Base-by-base conservation (phyloP, 2,888 invertebrate genomes). In the Norana najaformis region DNA sequence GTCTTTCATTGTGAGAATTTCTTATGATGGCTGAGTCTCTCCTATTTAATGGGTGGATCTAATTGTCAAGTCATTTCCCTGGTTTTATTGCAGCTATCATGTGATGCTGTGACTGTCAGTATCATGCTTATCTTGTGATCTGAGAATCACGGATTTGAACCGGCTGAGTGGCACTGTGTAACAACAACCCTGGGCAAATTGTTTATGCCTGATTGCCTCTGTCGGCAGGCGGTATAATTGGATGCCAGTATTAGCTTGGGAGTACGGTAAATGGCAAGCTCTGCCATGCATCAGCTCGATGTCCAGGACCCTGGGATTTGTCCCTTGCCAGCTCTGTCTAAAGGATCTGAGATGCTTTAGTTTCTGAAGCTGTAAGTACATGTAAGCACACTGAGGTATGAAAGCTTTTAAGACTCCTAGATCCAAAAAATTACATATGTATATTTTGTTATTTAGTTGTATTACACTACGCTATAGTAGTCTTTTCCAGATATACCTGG, bases 131-230 rank as follows among this genome's bases (percentile, higher is more conserved):
- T n/a, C n/a, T 69, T 69, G 30, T 69, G n/a, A 69, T 69, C 14
- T 69, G 69, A 69, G 69, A 69, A 69, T n/a, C 69, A n/a, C n/a
- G 30, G n/a, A 69, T 69, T 69, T 69, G n/a, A 69, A n/a, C 69
- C 11, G n/a, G n/a, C 16, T 69, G n/a, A n/a, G 69, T 11, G 13
- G 69, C 69, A n/a, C 69, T n/a, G n/a, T 69, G n/a, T 69, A 69
- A n/a, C 69, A 69, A n/a, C 69, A 30, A 69, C n/a, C 30, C 6
- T 30, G 69, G 69, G 30, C 69, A 69, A 69, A 8, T 69, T 30
- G 30, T 69, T n/a, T 69, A 11, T 69, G 69, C n/a, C 30, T n/a
- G 69, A 69, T n/a, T 47, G 47, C 20, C 23, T 69, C 16, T 13
- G 1, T n/a, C 69, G 30, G 69, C n/a, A n/a, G 13, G 69, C 5